Evolutionary conservation across 2,888 invertebrate genomes (phyloP).

Genomic region (Priocnemis perturbator): DNA sequence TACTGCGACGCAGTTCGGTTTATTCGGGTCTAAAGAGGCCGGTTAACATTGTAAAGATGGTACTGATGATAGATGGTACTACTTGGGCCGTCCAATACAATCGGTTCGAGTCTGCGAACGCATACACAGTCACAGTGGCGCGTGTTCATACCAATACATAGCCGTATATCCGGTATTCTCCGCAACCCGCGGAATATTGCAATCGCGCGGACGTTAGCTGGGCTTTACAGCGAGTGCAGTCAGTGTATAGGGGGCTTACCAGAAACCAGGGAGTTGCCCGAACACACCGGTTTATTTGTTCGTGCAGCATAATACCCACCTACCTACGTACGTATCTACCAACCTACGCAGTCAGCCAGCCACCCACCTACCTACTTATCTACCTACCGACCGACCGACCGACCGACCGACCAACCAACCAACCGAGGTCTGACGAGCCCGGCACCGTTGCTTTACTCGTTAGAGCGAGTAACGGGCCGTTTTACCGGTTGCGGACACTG

Average conservation of each 20-base stretch:
- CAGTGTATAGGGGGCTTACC: conserved; percentile 59
- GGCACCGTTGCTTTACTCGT: conserved; percentile 58
- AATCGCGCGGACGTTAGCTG: conserved; percentile 61
- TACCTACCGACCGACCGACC: neutral
- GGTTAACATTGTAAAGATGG: no score
- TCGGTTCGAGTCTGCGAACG: no score
- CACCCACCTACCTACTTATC: no score
- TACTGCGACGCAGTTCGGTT: no score
- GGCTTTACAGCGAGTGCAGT: conserved; percentile 55
- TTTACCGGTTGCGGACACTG: conserved; percentile 35
- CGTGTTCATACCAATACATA: conserved; percentile 11
- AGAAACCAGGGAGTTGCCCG: conserved; percentile 61
- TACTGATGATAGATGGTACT: no score
- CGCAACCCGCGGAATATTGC: conserved; percentile 59
- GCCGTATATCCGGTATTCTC: conserved; percentile 52
- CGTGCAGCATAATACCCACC: conserved; percentile 58
- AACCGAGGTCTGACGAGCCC: conserved; percentile 55
- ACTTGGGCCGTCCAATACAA: no score
- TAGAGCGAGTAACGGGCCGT: conserved; percentile 60
- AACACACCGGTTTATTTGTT: conserved; percentile 61
- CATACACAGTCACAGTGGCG: neutral
- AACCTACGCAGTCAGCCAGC: no score
- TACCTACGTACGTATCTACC: no score
- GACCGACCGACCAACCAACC: conserved; percentile 7
- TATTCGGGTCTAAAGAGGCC: no score